Evolutionary conservation across 2,113 vertebrate species (phyloP).

Genomic region (Zosterops borbonicus): DNA sequence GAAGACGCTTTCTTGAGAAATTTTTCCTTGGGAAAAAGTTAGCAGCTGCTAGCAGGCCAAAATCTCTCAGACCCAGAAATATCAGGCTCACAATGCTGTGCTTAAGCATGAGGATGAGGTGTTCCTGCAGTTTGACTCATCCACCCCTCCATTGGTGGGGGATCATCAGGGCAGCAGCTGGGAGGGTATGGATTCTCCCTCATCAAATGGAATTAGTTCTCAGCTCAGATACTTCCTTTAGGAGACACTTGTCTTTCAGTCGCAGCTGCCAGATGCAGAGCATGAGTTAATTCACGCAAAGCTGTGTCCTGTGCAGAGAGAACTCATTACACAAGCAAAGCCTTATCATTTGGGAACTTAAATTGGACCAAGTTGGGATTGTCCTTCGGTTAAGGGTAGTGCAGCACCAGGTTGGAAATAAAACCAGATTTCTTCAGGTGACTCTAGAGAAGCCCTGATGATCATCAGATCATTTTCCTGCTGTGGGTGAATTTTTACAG

Average conservation of each 20-base stretch:
- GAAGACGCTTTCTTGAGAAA: no score
- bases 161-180: neutral
- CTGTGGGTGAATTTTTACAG: neutral
- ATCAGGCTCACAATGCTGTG: neutral
- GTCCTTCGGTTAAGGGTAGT: neutral
- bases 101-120: neutral
- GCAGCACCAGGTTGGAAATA: neutral
- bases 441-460: neutral
- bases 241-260: neutral
- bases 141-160: neutral
- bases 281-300: rapidly evolving
- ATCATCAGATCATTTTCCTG: neutral
- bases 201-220: neutral
- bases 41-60: no score
- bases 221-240: neutral
- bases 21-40: no score
- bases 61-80: no score
- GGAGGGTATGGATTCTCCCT: neutral
- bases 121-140: neutral
- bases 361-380: neutral
- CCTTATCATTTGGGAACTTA: neutral
- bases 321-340: neutral
- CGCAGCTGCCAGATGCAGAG: neutral
- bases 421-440: neutral
- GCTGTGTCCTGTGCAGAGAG: neutral